Evolutionary conservation across 1,140 invertebrate genomes (phyloP).

Genomic region (Chironomus striatipennis): DNA sequence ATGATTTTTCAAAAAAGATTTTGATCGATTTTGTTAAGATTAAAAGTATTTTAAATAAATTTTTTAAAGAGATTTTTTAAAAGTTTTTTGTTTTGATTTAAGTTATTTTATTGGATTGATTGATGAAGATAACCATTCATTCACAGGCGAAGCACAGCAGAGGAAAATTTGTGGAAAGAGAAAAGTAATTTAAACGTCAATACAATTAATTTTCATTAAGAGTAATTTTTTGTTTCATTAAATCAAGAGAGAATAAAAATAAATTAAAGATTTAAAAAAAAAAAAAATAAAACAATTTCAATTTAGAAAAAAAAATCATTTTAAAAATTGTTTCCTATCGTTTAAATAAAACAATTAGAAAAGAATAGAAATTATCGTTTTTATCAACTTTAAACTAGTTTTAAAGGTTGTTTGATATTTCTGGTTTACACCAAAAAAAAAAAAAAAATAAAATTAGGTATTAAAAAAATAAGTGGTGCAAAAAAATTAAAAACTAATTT

Average conservation of each 20-base stretch:
- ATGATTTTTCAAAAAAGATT: constrained; percentile 24
- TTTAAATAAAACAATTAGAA: too few relatives aligned
- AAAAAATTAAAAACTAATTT: too few relatives aligned
- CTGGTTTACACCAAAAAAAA: too few relatives aligned
- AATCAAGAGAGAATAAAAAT: constrained; percentile 28
- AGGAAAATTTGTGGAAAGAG: constrained; percentile 61
- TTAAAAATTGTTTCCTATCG: too few relatives aligned
- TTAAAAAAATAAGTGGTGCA: too few relatives aligned
- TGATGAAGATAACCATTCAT: constrained; percentile 62
- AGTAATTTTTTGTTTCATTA: constrained; percentile 32
- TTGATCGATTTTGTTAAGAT: constrained; percentile 11
- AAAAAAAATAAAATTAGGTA: too few relatives aligned
- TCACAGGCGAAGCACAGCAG: constrained; percentile 67
- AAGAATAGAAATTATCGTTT: too few relatives aligned
- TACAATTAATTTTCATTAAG: constrained; percentile 22
- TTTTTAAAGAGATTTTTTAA: constrained; percentile 29
- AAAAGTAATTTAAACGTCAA: constrained; percentile 46
- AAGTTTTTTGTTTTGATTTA: constrained; percentile 20
- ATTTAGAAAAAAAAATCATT: constrained; percentile 31
- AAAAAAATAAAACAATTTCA: neutral
- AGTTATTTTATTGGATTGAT: constrained; percentile 49
- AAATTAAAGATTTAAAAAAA: constrained; percentile 16
- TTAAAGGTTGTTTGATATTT: too few relatives aligned
- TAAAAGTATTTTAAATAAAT: constrained; percentile 17
- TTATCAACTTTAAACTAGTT: too few relatives aligned